Evolutionary conservation across 2,797 vertebrate species (phyloP).

Genomic region (Takifugu rubripes): DNA sequence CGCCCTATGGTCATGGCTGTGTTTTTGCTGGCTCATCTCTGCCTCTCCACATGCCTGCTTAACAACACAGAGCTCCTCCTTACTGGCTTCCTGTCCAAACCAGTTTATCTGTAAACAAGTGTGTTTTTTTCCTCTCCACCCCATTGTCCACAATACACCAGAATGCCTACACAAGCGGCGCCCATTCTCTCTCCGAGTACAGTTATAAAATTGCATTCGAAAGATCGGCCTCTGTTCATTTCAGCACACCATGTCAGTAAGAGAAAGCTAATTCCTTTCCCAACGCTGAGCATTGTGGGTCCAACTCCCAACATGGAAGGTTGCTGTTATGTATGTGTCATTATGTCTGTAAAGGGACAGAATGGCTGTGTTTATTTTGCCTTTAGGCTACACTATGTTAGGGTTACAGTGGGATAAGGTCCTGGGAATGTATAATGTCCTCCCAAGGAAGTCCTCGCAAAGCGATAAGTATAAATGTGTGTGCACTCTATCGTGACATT

Average conservation of each 20-base stretch:
- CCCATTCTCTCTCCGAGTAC: slow-evolving; percentile 58
- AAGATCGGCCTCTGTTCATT: slow-evolving; percentile 11
- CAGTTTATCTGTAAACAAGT: slow-evolving; percentile 81
- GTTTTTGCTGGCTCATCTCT: slow-evolving; percentile 75
- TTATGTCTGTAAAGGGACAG: slow-evolving; percentile 56
- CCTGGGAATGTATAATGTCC: no score
- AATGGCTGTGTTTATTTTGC: slow-evolving; percentile 60
- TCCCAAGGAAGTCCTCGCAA: no score
- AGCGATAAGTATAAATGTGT: slow-evolving; percentile 8
- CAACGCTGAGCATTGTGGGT: slow-evolving; percentile 17
- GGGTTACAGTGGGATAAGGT: neutral
- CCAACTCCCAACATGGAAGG: slow-evolving; percentile 41
- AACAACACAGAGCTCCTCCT: slow-evolving; percentile 75
- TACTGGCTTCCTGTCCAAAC: slow-evolving; percentile 79
- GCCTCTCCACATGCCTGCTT: slow-evolving; percentile 73
- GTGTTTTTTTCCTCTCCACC: slow-evolving; percentile 70
- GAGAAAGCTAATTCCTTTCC: slow-evolving; percentile 23
- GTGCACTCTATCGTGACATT: slow-evolving; percentile 9
- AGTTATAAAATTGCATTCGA: slow-evolving; percentile 31
- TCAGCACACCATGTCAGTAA: slow-evolving; percentile 18
- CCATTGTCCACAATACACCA: slow-evolving; percentile 75
- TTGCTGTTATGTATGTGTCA: slow-evolving; percentile 43
- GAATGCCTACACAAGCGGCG: slow-evolving; percentile 66
- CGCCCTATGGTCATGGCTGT: slow-evolving; percentile 62
- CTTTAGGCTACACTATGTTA: slow-evolving; percentile 42